phyloP scores from a whole-genome alignment of 2,888 invertebrate species.

The Heliconius sara region DNA sequence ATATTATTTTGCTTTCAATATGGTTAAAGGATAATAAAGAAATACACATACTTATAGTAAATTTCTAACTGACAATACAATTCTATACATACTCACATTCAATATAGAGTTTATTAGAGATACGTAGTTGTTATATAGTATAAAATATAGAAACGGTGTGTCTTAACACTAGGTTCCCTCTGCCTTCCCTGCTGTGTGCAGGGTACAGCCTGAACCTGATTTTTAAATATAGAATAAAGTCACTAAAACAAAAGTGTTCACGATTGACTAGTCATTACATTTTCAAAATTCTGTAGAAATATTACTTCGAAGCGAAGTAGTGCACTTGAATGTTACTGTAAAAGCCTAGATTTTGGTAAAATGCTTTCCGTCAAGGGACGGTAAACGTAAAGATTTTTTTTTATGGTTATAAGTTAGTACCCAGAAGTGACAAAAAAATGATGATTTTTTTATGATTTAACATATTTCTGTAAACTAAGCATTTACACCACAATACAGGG shows the following conservation, averaged over 20 bases:
- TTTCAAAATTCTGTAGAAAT: not conserved
- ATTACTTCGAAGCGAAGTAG: not conserved
- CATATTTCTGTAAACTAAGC: too few species aligned
- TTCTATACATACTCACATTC: slow-evolving; percentile 1
- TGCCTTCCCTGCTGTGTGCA: too few species aligned
- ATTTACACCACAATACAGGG: too few species aligned
- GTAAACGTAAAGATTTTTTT: not conserved
- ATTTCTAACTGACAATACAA: slow-evolving; percentile 11
- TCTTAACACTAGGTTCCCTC: too few species aligned
- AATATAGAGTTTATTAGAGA: slow-evolving; percentile 4
- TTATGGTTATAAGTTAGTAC: too few species aligned
- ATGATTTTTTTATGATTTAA: too few species aligned
- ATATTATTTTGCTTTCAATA: not conserved
- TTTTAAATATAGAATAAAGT: not conserved
- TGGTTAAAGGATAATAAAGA: not conserved
- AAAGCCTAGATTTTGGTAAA: not conserved
- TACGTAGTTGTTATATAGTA: not conserved
- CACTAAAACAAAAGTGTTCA: slow-evolving; percentile 13
- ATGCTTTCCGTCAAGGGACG: not conserved
- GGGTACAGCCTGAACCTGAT: too few species aligned
- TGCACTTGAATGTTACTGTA: not conserved
- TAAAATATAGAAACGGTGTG: not conserved
- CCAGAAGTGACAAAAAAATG: too few species aligned
- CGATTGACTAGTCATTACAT: slow-evolving; percentile 7
- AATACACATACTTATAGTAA: not conserved